Evolutionary conservation across 2,113 vertebrate species (phyloP).

Genomic region (Leptobrachium ailaonicum): DNA sequence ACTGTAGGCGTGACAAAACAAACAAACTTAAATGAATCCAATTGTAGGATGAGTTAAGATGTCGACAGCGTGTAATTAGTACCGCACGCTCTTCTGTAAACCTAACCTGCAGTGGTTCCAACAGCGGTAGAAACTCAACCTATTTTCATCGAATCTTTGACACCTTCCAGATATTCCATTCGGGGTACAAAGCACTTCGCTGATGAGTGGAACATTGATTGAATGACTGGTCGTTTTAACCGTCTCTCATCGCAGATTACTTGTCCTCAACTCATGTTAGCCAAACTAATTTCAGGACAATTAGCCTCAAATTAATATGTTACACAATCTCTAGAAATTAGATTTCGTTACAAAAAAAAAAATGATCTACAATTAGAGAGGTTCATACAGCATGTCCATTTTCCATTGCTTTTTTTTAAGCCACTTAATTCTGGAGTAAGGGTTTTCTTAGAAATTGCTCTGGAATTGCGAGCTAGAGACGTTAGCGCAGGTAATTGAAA

Average conservation of each 20-base stretch:
- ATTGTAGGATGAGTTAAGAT: background rate
- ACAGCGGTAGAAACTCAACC: conserved; percentile 20
- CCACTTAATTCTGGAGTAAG: background rate
- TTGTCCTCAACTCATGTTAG: conserved; percentile 31
- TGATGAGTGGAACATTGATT: conserved; percentile 43
- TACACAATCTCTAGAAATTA: conserved; percentile 24
- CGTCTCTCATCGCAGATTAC: conserved; percentile 30
- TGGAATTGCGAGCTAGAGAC: too few relatives aligned
- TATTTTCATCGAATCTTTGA: conserved; percentile 6
- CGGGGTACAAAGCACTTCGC: conserved; percentile 36
- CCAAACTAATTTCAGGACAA: conserved; percentile 40
- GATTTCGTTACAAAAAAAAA: background rate
- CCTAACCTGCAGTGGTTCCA: background rate
- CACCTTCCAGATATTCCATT: conserved; percentile 36
- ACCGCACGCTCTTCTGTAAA: background rate
- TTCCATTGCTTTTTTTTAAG: conserved; percentile 2
- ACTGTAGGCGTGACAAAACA: too few relatives aligned
- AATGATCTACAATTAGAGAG: background rate
- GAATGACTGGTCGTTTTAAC: conserved; percentile 25
- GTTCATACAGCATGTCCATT: background rate
- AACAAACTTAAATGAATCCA: too few relatives aligned
- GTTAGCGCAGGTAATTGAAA: too few relatives aligned
- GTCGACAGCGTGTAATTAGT: background rate
- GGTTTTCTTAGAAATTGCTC: too few relatives aligned
- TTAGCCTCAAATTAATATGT: conserved; percentile 29